Evolutionary conservation across 1,140 invertebrate genomes (phyloP), one percentile per base, ranked within the genome.

Genomic region (Diabrotica virgifera): DNA sequence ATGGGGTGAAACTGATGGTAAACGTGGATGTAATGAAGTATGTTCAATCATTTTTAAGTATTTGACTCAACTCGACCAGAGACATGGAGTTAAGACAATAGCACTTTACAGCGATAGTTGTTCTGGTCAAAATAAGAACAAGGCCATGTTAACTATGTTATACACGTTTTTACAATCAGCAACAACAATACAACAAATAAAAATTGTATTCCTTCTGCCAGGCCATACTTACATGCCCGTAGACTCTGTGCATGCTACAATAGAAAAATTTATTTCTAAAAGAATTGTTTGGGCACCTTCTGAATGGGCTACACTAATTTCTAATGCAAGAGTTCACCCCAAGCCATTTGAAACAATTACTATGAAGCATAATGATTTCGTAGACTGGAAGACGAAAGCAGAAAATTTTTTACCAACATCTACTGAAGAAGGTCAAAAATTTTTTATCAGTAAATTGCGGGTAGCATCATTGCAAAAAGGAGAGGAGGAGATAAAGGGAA

Each of bases 1-100:
- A 6, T 81, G 79, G 79, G 68, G 77, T 70, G 78, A 82, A 64
- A 67, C 67, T 5, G 74, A 78, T 52, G 80, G 72, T 4, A 24
- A 24, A 24, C 24, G 24, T 24, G 24, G 24, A 24, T 24, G 24
- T 24, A 24, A 24, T 24, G 24, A 24, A 24, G 24, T 24, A 24
- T 24, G 24, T 24, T 24, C 24, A 24, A 24, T 24, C 24, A 24
- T 5, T 6, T 54, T 13, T 6, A 70, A 64, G 60, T 70, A 69
- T 57, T 60, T 70, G n/a, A 5, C 14, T 4, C 24, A 46, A 2
- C 13, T 68, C 4, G 70, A 72, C 61, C 13, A 57, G 35, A 51
- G 56, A 4, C 14, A 14, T 8, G 46, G 11, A 46, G 50, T 66
- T 9, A 66, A 67, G 50, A 63, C 24, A 11, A 8, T 73, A 3